These are phyloP conservation scores for Stratiomys singularior DNA, from an alignment of 2,888 invertebrate species.

Conservation along the genomic window DNA sequence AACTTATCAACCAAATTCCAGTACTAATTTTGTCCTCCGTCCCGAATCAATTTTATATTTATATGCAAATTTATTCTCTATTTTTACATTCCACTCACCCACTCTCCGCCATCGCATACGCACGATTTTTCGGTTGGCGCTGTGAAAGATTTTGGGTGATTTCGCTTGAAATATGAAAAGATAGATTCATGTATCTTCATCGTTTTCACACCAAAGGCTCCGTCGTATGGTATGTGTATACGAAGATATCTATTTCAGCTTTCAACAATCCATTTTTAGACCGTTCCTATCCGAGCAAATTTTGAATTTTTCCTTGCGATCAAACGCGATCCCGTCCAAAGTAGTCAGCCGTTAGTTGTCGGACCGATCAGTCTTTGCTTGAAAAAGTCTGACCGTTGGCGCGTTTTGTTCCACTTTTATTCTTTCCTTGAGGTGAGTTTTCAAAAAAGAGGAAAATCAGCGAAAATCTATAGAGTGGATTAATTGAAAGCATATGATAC, in stretches of 20 bases:
- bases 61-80: background rate
- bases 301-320: conserved; percentile 54
- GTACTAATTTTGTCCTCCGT: too few species aligned
- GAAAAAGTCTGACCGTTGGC: conserved; percentile 63
- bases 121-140: background rate
- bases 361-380: conserved; percentile 65
- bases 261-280: conserved; percentile 63
- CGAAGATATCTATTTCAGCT: conserved; percentile 61
- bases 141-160: background rate
- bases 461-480: too few species aligned
- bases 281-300: conserved; percentile 22
- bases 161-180: conserved; percentile 15
- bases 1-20: too few species aligned
- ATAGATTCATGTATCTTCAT: conserved; percentile 18
- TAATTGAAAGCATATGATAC: too few species aligned
- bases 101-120: background rate
- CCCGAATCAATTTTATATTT: background rate
- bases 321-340: conserved; percentile 60
- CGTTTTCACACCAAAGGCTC: conserved; percentile 30
- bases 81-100: background rate
- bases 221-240: conserved; percentile 24
- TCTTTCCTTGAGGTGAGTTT: conserved; percentile 66
- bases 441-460: conserved; percentile 30
- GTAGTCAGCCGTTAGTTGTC: conserved; percentile 67
- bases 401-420: conserved; percentile 64